Evolutionary conservation across 2,797 vertebrate species (phyloP), one percentile per base, ranked within the genome.

Genomic region (Macropus fuliginosus): DNA sequence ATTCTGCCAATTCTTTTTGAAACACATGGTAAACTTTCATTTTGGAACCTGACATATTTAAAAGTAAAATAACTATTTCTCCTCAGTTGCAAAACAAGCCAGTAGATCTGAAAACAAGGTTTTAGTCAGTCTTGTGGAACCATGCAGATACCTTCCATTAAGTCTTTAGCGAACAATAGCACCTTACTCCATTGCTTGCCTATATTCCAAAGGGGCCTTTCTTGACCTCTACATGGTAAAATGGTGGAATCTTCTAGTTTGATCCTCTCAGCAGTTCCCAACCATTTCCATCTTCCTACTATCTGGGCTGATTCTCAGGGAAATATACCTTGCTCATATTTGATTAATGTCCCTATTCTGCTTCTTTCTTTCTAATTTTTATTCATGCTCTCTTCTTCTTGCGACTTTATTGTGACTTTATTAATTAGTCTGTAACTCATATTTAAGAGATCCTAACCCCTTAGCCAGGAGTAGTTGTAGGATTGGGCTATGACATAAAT

Each of bases 1-100:
- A 31, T 90, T 59, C 55, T 95, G 59, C 50, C 46, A 95, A 91
- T 93, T 96, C 89, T 94, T 95, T 90, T 54, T 4, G 40, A 87
- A 87, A 87, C 24, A 87, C 24, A 28, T 87, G 40, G 74, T 9
- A 46, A 50, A 46, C 10, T 87, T 87, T 50, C 40, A 87, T 50
- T 46, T 46, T 87, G 21, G 21, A 87, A 50, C 3, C 40, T 12
- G 34, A n/a, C 40, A 6, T 5, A 74, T 50, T 46, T 46, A 87
- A 46, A 50, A 87, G 40, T 12, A 46, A 87, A 87, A 50, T 4
- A 50, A 87, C 2, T 50, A 10, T 46, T 27, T 27, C 74, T 24
- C 9, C 9, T 87, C 74, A 27, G 40, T 46, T 9, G 3, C 27
- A 50, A 87, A 87, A 46, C 6, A 87, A 87, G 74, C 40, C 74